Evolutionary conservation across 2,113 vertebrate species (phyloP), one percentile per base, ranked within the genome.

Genomic region (Dromaius novaehollandiae): DNA sequence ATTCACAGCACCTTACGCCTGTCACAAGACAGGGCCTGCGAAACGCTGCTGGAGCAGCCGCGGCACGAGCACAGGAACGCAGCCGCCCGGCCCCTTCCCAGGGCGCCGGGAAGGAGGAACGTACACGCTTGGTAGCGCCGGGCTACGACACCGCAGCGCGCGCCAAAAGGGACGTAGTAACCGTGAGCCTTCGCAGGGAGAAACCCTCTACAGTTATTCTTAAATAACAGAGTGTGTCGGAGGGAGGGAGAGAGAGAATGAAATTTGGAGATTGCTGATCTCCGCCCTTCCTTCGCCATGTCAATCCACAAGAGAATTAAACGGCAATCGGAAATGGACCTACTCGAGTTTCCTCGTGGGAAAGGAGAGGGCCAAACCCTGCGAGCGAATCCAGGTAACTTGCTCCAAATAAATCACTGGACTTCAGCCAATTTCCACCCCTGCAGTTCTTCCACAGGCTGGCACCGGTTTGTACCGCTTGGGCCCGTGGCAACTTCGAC

Each of bases 11-110:
- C 96, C 97, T 97, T 97, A 95, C 96, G 97, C 82, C 90, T 97
- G 97, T 98, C 98, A 98, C 53, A 65, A 98, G 97, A 97, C 94
- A 38, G 95, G 85, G 96, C 97, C 98, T 97, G 96, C 98, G 98
- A 98, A 97, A 96, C 96, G 93, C 89, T 88, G 94, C 87, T 96
- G 98, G 97, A 93, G 97, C 95, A 14, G 53, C 51, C 13, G 18
- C 18, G 21, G 21, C 11, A 22, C 53, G 22, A 55, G 38, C 38
- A 38, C 8, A 8, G 38, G 38, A 38, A 38, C 38, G 38, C 38
- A 38, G 38, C 38, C 38, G 38, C 38, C 38, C 8, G 38, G 38
- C 38, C 38, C 38, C 38, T 38, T 38, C 38, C 38, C 38, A 38
- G 38, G 38, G 38, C 38, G 38, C 38, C 38, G 38, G 38, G 38